Conservation (phyloP, 2,888 invertebrate genomes). For the Lithophane semibrunnea region DNA sequence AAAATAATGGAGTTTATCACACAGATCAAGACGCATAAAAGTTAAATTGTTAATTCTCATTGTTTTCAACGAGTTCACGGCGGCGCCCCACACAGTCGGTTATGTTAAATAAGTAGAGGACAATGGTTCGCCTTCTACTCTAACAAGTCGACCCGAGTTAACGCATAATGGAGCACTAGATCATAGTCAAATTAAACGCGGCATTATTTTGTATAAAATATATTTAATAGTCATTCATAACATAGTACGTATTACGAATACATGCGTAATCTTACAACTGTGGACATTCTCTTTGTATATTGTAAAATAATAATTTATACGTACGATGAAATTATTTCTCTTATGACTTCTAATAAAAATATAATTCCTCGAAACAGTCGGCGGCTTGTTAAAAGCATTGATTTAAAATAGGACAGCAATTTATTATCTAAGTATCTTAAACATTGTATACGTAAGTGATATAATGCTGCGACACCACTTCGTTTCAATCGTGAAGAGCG, state of each 20-base stretch:
- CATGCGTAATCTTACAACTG: slow-evolving; percentile 44
- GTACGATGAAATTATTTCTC: slow-evolving; percentile 54
- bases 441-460: slow-evolving; percentile 37
- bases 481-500: neutral
- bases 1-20: neutral
- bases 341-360: slow-evolving; percentile 62
- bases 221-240: slow-evolving; percentile 64
- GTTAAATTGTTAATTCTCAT: slow-evolving; percentile 1
- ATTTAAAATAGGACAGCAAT: slow-evolving; percentile 52
- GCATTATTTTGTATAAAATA: slow-evolving; percentile 62
- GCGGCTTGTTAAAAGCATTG: slow-evolving; percentile 57
- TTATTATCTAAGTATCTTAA: slow-evolving; percentile 51
- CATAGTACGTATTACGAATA: slow-evolving; percentile 50
- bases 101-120: slow-evolving; percentile 66
- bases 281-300: slow-evolving; percentile 36
- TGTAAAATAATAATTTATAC: slow-evolving; percentile 62
- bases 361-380: slow-evolving; percentile 65
- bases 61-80: neutral
- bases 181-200: slow-evolving; percentile 19
- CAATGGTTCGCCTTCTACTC: slow-evolving; percentile 61
- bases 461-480: slow-evolving; percentile 22
- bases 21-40: neutral
- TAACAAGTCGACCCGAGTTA: neutral
- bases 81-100: neutral
- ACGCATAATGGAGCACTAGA: slow-evolving; percentile 12